Evolutionary conservation across 2,888 invertebrate species (phyloP).

Genomic region (Euclidia mi): DNA sequence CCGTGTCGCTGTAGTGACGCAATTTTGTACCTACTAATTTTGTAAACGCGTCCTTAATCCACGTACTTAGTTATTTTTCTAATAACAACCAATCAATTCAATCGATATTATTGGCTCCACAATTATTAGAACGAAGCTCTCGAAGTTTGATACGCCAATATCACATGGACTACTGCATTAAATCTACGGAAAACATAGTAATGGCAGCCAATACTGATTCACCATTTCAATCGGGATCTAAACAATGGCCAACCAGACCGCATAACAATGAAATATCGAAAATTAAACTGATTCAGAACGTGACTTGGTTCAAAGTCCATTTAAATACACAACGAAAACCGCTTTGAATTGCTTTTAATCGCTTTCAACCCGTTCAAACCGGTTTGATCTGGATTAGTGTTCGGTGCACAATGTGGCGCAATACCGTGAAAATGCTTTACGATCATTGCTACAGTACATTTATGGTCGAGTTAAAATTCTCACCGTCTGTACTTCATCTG

Average conservation of each 20-base stretch:
- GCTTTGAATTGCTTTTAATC: slow-evolving; percentile 46
- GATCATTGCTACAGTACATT: slow-evolving; percentile 75
- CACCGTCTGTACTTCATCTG: slow-evolving; percentile 56
- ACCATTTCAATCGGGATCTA: not conserved
- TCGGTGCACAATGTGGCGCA: slow-evolving; percentile 67
- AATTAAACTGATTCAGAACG: slow-evolving; percentile 43
- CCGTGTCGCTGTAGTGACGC: too few species aligned
- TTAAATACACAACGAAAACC: slow-evolving; percentile 47
- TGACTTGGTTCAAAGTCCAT: slow-evolving; percentile 42
- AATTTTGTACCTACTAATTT: too few species aligned
- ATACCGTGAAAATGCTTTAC: slow-evolving; percentile 79
- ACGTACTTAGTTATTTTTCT: too few species aligned
- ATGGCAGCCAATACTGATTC: not conserved
- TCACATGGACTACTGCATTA: too few species aligned
- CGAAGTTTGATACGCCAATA: too few species aligned
- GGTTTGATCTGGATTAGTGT: slow-evolving; percentile 67
- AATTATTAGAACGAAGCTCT: too few species aligned
- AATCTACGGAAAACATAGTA: too few species aligned
- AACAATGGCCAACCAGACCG: slow-evolving; percentile 3
- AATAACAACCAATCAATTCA: too few species aligned
- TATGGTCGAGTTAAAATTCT: slow-evolving; percentile 79
- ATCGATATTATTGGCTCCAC: too few species aligned
- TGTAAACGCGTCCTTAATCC: too few species aligned
- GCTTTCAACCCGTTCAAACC: slow-evolving; percentile 57
- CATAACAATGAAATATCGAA: slow-evolving; percentile 19